Conservation (phyloP, 2,113 vertebrate species). For the Hymenochirus boettgeri region DNA sequence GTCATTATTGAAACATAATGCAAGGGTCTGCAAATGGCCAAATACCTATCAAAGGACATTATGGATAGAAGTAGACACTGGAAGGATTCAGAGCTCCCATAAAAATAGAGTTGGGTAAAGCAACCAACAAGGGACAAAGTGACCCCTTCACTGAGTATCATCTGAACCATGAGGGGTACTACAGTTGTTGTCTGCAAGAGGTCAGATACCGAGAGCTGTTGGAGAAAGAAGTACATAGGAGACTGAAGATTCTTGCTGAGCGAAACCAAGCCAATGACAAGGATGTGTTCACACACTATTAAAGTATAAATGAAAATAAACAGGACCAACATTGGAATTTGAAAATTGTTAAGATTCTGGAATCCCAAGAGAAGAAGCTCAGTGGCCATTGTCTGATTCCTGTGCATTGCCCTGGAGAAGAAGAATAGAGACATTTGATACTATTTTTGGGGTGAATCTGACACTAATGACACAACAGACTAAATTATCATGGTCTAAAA, state of each 20-base stretch:
- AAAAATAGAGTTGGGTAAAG: slow-evolving; percentile 4
- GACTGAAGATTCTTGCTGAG: not conserved
- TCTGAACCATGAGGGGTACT: not conserved
- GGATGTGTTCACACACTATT: not conserved
- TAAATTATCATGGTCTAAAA: no score
- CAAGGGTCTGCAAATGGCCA: slow-evolving; percentile 8
- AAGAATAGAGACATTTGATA: no score
- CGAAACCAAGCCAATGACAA: not conserved
- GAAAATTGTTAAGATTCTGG: not conserved
- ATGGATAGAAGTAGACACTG: slow-evolving; percentile 13
- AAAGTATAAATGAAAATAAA: not conserved
- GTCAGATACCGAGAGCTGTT: slow-evolving; percentile 1
- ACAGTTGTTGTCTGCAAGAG: not conserved
- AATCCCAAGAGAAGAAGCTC: slow-evolving; percentile 9
- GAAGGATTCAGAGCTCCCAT: not conserved
- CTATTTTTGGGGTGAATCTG: no score
- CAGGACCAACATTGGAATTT: not conserved
- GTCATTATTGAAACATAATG: slow-evolving; percentile 6
- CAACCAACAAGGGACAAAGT: slow-evolving; percentile 5
- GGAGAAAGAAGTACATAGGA: slow-evolving; percentile 26
- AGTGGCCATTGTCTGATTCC: not conserved
- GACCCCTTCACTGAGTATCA: not conserved
- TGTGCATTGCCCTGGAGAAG: not conserved
- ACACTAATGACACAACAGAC: no score
- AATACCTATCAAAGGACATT: slow-evolving; percentile 19